phyloP scores from a whole-genome alignment of 1,140 invertebrate species.

The Myzus persicae region DNA sequence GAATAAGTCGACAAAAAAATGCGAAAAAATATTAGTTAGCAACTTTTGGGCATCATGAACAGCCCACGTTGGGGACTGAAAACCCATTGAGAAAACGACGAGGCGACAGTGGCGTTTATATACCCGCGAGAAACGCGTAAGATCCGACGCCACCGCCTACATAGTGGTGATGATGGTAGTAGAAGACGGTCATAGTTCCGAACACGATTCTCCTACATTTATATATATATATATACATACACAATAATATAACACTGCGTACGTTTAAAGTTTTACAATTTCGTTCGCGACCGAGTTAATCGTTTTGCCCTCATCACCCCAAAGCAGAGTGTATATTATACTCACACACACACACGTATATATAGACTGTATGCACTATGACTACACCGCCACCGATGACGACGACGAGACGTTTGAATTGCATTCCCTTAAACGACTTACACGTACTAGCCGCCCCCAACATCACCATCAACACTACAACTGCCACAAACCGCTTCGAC shows the following conservation, averaged over 20 bases:
- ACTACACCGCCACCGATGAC: background rate
- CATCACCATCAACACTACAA: background rate
- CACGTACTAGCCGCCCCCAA: background rate
- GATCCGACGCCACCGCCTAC: background rate
- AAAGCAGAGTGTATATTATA: background rate
- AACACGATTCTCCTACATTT: background rate
- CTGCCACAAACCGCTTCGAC: background rate
- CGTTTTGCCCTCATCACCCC: constrained; percentile 33
- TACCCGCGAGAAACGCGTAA: constrained; percentile 5
- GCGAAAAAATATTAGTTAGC: background rate
- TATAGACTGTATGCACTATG: background rate
- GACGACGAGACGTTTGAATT: constrained; percentile 14
- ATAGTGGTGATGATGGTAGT: background rate
- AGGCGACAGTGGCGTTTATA: background rate
- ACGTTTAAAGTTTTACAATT: constrained; percentile 51
- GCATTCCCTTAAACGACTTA: constrained; percentile 21
- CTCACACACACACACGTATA: background rate
- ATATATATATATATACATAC: background rate
- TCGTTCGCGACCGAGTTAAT: constrained; percentile 32
- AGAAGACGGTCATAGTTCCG: background rate
- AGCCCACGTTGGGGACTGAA: background rate
- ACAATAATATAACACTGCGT: background rate
- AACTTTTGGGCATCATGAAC: background rate
- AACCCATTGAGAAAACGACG: background rate
- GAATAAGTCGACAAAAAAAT: background rate